These are phyloP conservation scores for Cuculus canorus DNA, from an alignment of 2,797 vertebrate species.

Conservation along the genomic window DNA sequence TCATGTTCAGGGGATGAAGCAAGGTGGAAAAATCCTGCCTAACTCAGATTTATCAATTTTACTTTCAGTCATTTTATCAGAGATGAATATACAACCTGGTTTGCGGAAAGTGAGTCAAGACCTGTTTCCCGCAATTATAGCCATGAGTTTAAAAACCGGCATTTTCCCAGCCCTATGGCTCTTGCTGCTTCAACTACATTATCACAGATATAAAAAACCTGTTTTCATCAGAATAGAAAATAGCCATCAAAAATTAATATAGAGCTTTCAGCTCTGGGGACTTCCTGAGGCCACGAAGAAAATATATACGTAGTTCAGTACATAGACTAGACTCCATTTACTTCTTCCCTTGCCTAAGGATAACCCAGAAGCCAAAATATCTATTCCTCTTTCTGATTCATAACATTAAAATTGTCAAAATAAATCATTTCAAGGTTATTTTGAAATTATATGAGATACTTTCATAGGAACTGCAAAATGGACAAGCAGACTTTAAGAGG, in stretches of 20 bases:
- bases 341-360: slow-evolving; percentile 28
- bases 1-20: not conserved
- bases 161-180: not conserved
- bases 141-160: not conserved
- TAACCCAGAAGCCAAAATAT: slow-evolving; percentile 16
- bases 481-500: not conserved
- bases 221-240: slow-evolving; percentile 10
- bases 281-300: slow-evolving; percentile 20
- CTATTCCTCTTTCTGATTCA: not conserved
- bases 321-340: not conserved
- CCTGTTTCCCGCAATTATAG: not conserved
- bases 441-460: slow-evolving; percentile 3
- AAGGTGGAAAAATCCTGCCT: not conserved
- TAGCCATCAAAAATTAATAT: slow-evolving; percentile 40
- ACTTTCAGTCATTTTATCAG: not conserved
- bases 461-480: not conserved
- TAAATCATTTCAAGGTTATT: slow-evolving; percentile 21
- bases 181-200: not conserved
- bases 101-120: not conserved
- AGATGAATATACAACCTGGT: not conserved
- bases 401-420: slow-evolving; percentile 4
- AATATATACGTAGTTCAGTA: not conserved
- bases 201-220: not conserved
- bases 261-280: not conserved
- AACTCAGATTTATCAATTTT: not conserved